Evolutionary conservation across 2,888 invertebrate genomes (phyloP), one percentile per base, ranked within the genome.

Genomic region (Rotaria socialis): DNA sequence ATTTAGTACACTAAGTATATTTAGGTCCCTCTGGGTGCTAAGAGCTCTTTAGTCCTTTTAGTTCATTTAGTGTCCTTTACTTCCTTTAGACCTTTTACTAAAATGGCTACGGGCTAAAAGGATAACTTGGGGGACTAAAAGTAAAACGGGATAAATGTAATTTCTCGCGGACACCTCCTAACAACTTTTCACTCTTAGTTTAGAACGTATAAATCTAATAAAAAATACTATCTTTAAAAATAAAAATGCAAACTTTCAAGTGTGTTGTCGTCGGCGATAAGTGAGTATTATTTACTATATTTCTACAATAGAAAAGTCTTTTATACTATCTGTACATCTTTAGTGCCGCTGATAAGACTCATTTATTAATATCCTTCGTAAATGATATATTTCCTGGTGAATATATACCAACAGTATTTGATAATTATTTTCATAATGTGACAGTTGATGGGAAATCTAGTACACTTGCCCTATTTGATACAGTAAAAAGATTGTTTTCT

Each of bases 341-440:
- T 94, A 96, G 97, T 92, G 97, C 97, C 91, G 97, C 97, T 89
- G 97, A 98, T 95, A 99, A 99, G 93, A 98, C 98, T 90, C 98
- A 97, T 92, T 93, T 98, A 87, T 94, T 99, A 91, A 98, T 99
- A 93, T 97, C 97, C 92, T 99, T 99, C 92, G 99, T 98, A 89
- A 99, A 98, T 91, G 98, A 99, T 93, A 97, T 98, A 90, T 99
- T 99, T 92, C 99, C 99, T 87, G 98, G 80, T 80, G 89, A 89
- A 67, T 90, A 90, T 87, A 89, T 90, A 24, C 90, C 90, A 11
- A 90, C 90, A 2, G 90, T 90, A 85, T 90, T 90, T 87, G 90
- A 90, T 88, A 90, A 90, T 87, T 90, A 90, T 87, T 60, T 55
- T n/a, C 88, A 87, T n/a, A 88, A 88, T 87, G 87, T 89, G 0